These are phyloP conservation scores for Ornithoptera priamus DNA, from an alignment of 2,888 invertebrate genomes.

Conservation along the genomic window DNA sequence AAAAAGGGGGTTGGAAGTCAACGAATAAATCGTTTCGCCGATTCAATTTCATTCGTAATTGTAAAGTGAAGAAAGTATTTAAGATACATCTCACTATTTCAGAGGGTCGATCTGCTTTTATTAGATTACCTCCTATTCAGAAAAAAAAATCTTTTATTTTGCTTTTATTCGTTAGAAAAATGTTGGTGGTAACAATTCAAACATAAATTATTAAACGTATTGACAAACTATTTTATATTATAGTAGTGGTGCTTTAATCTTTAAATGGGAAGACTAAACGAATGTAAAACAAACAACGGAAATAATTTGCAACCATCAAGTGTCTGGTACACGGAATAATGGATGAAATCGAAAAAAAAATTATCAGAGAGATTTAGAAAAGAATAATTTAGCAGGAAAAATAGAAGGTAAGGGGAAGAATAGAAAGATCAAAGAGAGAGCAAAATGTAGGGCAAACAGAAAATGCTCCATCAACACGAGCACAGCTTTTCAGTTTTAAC, in stretches of 20 bases:
- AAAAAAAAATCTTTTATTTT: neutral
- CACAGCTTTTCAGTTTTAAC: neutral
- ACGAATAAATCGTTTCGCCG: constrained; percentile 13
- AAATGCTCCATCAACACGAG: neutral
- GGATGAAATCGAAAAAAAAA: too few species aligned
- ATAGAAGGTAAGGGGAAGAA: neutral
- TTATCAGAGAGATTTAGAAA: neutral
- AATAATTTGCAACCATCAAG: too few species aligned
- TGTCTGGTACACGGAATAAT: too few species aligned
- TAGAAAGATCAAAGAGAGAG: neutral
- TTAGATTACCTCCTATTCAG: neutral
- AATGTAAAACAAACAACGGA: too few species aligned
- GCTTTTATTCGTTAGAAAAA: too few species aligned
- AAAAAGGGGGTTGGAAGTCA: constrained; percentile 15
- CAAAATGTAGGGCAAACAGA: neutral
- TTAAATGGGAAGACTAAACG: too few species aligned
- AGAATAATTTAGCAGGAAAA: neutral
- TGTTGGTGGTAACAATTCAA: too few species aligned
- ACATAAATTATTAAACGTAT: too few species aligned
- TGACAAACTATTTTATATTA: too few species aligned
- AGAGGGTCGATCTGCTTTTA: neutral
- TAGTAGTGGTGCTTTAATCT: too few species aligned
- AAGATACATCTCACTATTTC: constrained; percentile 4
- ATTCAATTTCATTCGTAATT: constrained; percentile 26
- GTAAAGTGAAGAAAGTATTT: constrained; percentile 21